Evolutionary conservation across 2,888 invertebrate species (phyloP).

Genomic region (Andrena dorsata): DNA sequence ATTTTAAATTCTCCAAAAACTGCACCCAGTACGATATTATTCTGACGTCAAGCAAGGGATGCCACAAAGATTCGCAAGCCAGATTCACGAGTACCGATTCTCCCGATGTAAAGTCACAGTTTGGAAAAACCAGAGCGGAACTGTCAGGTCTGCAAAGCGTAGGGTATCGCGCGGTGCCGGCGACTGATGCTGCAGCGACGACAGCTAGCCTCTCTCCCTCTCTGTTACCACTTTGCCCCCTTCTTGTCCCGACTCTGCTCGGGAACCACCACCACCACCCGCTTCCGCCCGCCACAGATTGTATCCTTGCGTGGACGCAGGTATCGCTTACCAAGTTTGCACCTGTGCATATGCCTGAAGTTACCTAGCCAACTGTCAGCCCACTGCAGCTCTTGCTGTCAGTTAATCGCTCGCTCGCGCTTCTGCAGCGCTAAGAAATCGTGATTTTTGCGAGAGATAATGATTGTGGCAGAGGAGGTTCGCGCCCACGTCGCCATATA

Average conservation of each 20-base stretch:
- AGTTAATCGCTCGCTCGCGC: slow-evolving; percentile 16
- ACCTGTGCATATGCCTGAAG: slow-evolving; percentile 21
- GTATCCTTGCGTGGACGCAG: slow-evolving; percentile 43
- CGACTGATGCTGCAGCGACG: slow-evolving; percentile 74
- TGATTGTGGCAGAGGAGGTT: neutral
- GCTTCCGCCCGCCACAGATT: slow-evolving; percentile 22
- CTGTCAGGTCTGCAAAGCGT: slow-evolving; percentile 62
- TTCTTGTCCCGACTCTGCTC: slow-evolving; percentile 42
- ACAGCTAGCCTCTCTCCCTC: slow-evolving; percentile 63
- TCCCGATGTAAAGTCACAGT: neutral
- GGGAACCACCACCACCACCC: slow-evolving; percentile 52
- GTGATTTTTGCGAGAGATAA: slow-evolving; percentile 8
- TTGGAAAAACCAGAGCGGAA: slow-evolving; percentile 14
- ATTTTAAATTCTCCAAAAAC: neutral
- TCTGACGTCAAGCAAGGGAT: neutral
- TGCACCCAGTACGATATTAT: neutral
- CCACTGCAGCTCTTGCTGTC: neutral
- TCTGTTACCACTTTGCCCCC: slow-evolving; percentile 58
- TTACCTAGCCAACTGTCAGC: neutral
- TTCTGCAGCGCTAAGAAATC: neutral
- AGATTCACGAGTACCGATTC: neutral
- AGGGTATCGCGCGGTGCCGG: slow-evolving; percentile 73
- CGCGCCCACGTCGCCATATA: no score
- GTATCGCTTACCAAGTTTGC: slow-evolving; percentile 35
- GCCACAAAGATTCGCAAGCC: neutral